These are phyloP conservation scores for Gymnobelideus leadbeateri DNA, from an alignment of 2,113 vertebrate genomes.

Conservation along the genomic window DNA sequence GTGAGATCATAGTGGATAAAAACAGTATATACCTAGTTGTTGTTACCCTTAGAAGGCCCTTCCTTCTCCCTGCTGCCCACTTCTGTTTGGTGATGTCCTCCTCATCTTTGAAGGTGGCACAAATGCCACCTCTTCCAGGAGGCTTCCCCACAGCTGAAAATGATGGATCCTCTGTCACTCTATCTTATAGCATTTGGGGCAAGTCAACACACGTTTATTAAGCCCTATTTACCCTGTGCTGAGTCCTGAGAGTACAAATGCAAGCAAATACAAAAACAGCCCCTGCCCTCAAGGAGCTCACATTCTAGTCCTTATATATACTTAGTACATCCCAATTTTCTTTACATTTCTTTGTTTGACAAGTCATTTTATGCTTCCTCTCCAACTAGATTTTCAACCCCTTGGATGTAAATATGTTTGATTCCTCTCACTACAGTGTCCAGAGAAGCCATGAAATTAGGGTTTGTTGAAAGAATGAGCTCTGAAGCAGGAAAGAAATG, in stretches of 20 bases:
- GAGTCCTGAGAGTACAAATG: neutral
- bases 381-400: neutral
- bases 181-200: neutral
- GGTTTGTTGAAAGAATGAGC: neutral
- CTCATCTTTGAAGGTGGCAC: neutral
- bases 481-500: neutral
- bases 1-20: neutral
- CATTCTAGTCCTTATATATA: neutral
- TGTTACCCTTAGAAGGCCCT: neutral
- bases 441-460: neutral
- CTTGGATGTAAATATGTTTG: neutral
- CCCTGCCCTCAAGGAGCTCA: neutral
- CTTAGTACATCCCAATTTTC: neutral
- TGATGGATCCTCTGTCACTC: neutral
- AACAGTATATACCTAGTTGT: neutral
- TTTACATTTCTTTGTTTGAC: neutral
- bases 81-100: neutral
- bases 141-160: neutral
- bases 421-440: neutral
- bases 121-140: neutral
- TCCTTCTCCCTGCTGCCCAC: neutral
- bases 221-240: neutral
- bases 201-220: neutral
- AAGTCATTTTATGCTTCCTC: neutral
- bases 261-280: neutral